Percentiles rank a stretch among this genome's conserved stretches.
Conservation (phyloP, 2,797 vertebrate species). For the Dendrocincla tyrannina region DNA sequence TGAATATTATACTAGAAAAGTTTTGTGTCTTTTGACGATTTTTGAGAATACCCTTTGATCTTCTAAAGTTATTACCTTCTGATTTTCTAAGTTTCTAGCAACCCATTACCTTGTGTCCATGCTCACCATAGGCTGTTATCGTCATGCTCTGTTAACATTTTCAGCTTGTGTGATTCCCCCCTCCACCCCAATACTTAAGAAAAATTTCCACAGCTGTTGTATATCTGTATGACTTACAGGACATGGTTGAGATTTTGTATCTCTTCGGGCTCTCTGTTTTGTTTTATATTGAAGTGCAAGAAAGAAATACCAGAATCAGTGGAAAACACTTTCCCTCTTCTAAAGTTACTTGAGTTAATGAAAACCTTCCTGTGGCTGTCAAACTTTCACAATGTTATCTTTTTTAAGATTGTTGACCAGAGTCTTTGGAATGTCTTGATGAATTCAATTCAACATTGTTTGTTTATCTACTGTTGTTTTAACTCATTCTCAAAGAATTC, state of each 20-base stretch:
- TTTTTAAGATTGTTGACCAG: not conserved
- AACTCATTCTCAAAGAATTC: not conserved
- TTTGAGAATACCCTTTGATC: not conserved
- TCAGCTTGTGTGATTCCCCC: not conserved
- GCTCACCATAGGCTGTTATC: not conserved
- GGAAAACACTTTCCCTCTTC: not conserved
- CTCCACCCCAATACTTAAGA: not conserved
- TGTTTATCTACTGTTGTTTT: not conserved
- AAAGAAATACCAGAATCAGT: not conserved
- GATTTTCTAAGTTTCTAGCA: not conserved
- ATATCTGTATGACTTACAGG: not conserved
- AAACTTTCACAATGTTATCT: not conserved
- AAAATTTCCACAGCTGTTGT: not conserved
- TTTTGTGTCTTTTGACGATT: not conserved
- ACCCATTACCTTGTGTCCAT: not conserved
- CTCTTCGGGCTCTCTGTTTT: not conserved
- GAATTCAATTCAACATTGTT: not conserved
- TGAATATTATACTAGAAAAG: not conserved
- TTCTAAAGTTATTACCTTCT: not conserved
- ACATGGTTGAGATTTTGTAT: not conserved
- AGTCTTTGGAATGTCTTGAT: not conserved
- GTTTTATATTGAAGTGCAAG: not conserved
- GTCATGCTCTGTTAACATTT: not conserved
- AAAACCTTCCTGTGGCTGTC: not conserved
- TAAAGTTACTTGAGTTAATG: not conserved